Conservation (phyloP, 2,113 vertebrate species). For the Aspidoscelis tigris region DNA sequence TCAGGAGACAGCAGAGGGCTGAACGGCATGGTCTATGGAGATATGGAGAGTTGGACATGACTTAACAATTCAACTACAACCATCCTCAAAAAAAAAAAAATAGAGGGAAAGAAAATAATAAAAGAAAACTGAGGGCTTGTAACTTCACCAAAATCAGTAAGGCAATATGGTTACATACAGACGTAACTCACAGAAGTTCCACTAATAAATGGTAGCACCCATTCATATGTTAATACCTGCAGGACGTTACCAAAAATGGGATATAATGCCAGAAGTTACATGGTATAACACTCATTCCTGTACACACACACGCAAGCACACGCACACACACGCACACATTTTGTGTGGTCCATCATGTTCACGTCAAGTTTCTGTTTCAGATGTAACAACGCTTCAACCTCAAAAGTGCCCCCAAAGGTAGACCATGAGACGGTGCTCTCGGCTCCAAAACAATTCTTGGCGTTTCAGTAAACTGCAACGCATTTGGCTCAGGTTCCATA, state of each 20-base stretch:
- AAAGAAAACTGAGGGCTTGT: background rate
- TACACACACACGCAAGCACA: background rate
- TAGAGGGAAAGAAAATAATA: too few relatives aligned
- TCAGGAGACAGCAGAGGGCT: too few relatives aligned
- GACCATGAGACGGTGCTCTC: background rate
- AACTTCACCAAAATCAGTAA: background rate
- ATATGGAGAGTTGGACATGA: too few relatives aligned
- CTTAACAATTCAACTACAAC: too few relatives aligned
- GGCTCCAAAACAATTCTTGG: constrained; percentile 14
- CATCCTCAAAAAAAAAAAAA: too few relatives aligned
- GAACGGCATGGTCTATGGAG: too few relatives aligned
- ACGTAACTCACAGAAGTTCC: background rate
- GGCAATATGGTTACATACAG: background rate
- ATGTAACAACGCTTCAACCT: background rate
- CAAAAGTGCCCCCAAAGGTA: constrained; percentile 3
- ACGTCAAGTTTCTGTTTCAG: constrained; percentile 8
- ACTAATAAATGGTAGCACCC: background rate
- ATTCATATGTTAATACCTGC: background rate
- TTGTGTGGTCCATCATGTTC: constrained; percentile 35
- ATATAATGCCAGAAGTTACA: background rate
- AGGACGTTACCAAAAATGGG: constrained; percentile 30
- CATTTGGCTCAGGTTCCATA: constrained; percentile 10
- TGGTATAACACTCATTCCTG: constrained; percentile 26
- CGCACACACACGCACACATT: constrained; percentile 23
- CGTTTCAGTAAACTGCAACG: constrained; percentile 22